These are phyloP conservation scores for Tragelaphus buxtoni DNA, from an alignment of 2,113 vertebrate genomes.

Conservation along the genomic window DNA sequence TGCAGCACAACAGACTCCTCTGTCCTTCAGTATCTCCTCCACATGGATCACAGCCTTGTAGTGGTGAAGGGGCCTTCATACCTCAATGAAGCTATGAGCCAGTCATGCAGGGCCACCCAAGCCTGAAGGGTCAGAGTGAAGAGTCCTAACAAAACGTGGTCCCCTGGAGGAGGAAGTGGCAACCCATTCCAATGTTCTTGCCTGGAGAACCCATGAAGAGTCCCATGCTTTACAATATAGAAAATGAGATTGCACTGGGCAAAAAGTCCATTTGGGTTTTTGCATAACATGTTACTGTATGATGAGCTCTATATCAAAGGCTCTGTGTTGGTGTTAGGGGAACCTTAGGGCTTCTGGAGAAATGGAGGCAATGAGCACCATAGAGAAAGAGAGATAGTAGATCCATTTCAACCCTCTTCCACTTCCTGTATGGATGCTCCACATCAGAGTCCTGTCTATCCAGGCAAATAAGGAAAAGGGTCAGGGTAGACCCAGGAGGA, in stretches of 20 bases:
- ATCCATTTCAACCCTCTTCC: too few species aligned
- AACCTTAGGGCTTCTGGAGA: too few species aligned
- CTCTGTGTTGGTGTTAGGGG: too few species aligned
- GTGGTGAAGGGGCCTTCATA: fast-evolving
- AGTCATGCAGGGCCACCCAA: neutral
- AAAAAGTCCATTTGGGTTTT: too few species aligned
- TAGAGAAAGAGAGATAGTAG: too few species aligned
- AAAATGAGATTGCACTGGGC: neutral
- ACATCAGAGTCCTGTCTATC: too few species aligned
- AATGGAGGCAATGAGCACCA: too few species aligned
- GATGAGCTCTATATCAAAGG: too few species aligned
- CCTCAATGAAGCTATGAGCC: fast-evolving
- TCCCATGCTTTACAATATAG: neutral
- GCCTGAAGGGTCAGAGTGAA: fast-evolving
- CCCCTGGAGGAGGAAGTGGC: too few species aligned
- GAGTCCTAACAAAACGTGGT: neutral
- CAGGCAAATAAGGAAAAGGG: neutral
- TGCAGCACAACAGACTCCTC: neutral
- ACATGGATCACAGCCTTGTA: neutral
- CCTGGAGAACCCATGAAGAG: neutral
- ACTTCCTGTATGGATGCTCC: too few species aligned
- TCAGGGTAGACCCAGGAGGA: neutral
- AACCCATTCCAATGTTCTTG: neutral
- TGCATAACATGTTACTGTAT: too few species aligned
- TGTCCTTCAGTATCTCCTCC: too few species aligned